These are phyloP conservation scores for Gymnogyps californianus DNA, from an alignment of 2,113 vertebrate genomes.

Conservation along the genomic window DNA sequence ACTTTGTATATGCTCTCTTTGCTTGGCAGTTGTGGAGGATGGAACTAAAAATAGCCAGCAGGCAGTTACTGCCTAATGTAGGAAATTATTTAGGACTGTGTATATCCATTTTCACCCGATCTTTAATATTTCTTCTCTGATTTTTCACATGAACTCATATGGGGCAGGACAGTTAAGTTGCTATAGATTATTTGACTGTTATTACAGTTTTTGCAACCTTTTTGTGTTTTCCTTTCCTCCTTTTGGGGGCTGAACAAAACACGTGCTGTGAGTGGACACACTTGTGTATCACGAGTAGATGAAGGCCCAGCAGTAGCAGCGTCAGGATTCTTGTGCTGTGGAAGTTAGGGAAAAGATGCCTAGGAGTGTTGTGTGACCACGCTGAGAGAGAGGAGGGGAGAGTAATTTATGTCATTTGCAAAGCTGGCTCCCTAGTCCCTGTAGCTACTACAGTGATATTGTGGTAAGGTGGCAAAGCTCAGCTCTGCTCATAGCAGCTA, in stretches of 20 bases:
- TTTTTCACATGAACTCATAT: background rate
- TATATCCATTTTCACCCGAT: background rate
- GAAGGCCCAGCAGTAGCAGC: background rate
- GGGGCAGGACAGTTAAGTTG: background rate
- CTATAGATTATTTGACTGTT: background rate
- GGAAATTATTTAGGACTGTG: background rate
- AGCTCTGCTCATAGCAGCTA: background rate
- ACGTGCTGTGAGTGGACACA: background rate
- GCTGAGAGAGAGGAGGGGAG: background rate
- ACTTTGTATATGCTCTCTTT: background rate
- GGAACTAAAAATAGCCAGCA: background rate
- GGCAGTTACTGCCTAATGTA: background rate
- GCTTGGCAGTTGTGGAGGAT: background rate
- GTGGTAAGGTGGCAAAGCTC: background rate
- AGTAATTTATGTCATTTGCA: background rate
- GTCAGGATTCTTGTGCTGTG: background rate
- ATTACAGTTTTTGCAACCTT: background rate
- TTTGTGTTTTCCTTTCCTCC: background rate
- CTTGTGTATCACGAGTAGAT: background rate
- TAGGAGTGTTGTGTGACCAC: background rate
- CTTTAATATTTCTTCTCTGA: background rate
- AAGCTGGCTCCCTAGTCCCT: background rate
- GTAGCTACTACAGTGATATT: rapidly evolving
- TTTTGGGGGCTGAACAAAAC: background rate
- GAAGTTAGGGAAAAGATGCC: background rate